A percentile compares a stretch with the other conserved stretches of the same genome.
These are phyloP conservation scores for Hydrolagus colliei DNA, from an alignment of 2,797 vertebrate species.

Conservation along the genomic window DNA sequence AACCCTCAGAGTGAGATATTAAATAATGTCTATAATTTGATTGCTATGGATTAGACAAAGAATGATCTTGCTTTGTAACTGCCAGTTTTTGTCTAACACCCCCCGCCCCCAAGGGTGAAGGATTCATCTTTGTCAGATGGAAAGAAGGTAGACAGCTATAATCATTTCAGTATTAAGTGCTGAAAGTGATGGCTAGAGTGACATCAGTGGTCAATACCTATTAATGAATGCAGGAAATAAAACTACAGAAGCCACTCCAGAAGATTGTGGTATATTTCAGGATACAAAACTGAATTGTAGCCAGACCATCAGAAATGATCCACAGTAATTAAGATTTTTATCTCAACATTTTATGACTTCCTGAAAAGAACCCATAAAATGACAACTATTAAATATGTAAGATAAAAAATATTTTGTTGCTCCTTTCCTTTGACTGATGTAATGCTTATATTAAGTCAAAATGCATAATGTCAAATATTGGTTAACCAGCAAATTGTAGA, in stretches of 20 bases:
- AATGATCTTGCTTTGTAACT: background rate
- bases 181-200: slow-evolving; percentile 6
- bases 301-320: background rate
- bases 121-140: slow-evolving; percentile 29
- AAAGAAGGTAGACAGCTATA: background rate
- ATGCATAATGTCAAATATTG: no score
- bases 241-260: slow-evolving; percentile 13
- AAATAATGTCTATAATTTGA: background rate
- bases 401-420: background rate
- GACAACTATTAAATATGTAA: background rate
- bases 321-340: slow-evolving; percentile 1
- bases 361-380: background rate
- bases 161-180: background rate
- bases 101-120: background rate
- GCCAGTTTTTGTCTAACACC: slow-evolving; percentile 2
- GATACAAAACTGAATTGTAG: background rate
- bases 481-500: no score
- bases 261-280: slow-evolving; percentile 4
- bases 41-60: slow-evolving; percentile 12
- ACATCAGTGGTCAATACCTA: slow-evolving; percentile 21
- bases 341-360: background rate
- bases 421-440: background rate
- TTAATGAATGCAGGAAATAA: slow-evolving; percentile 11
- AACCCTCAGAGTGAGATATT: slow-evolving; percentile 5
- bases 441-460: no score